phyloP scores from a whole-genome alignment of 1,140 invertebrate genomes.

The Zaprionus taronus region DNA sequence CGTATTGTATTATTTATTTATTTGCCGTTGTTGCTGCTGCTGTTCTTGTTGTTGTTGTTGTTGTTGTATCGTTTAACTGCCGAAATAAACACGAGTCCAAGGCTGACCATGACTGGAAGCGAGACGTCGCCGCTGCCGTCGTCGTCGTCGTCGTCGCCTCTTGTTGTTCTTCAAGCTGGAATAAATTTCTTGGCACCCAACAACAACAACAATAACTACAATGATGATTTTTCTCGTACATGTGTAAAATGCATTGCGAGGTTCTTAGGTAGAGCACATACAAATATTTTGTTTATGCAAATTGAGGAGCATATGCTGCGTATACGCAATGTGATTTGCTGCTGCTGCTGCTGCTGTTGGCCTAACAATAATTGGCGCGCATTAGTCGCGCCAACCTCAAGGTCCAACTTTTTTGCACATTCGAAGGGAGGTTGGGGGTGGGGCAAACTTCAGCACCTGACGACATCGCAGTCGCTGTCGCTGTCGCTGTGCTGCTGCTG shows the following conservation, averaged over 20 bases:
- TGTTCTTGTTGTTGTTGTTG: slow-evolving; percentile 2
- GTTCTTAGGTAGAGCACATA: slow-evolving; percentile 48
- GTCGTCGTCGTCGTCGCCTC: background rate
- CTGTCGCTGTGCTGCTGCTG: slow-evolving; percentile 11
- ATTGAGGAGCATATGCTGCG: slow-evolving; percentile 69
- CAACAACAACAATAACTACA: slow-evolving; percentile 49
- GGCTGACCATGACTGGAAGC: slow-evolving; percentile 48
- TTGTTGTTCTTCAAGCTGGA: slow-evolving; percentile 57
- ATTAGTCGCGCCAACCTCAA: slow-evolving; percentile 57
- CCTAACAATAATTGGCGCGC: slow-evolving; percentile 46
- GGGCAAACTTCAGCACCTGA: slow-evolving; percentile 47
- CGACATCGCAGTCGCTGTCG: slow-evolving; percentile 11
- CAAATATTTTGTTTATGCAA: slow-evolving; percentile 68
- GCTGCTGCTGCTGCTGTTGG: slow-evolving; percentile 13
- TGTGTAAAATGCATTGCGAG: slow-evolving; percentile 52
- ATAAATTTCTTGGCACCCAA: slow-evolving; percentile 67
- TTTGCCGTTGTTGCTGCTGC: slow-evolving; percentile 26
- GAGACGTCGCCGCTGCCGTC: slow-evolving; percentile 29
- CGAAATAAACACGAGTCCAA: slow-evolving; percentile 63
- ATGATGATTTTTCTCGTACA: slow-evolving; percentile 33
- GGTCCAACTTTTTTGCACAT: slow-evolving; percentile 49
- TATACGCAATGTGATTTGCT: slow-evolving; percentile 49
- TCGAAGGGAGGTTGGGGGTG: background rate
- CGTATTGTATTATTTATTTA: slow-evolving; percentile 68
- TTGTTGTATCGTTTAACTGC: slow-evolving; percentile 61